These are phyloP conservation scores for Amblyornis subalaris DNA, from an alignment of 2,113 vertebrate species.

Conservation along the genomic window DNA sequence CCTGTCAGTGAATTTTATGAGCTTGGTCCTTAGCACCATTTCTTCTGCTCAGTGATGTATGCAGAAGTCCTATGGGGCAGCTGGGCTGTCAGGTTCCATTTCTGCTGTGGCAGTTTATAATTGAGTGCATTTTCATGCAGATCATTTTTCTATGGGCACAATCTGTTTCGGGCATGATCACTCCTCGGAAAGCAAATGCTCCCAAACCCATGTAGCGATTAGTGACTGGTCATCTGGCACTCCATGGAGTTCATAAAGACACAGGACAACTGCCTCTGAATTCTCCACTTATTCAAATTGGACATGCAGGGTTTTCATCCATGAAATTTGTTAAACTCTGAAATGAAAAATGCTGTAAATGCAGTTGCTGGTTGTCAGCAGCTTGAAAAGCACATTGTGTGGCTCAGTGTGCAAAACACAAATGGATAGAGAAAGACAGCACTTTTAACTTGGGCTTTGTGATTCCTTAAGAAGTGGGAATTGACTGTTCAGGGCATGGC, in stretches of 20 bases:
- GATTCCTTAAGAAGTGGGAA: neutral
- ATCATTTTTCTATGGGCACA: slow-evolving; percentile 30
- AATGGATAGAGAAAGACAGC: neutral
- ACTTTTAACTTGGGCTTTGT: neutral
- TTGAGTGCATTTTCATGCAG: slow-evolving; percentile 46
- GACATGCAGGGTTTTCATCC: neutral
- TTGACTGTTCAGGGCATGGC: neutral
- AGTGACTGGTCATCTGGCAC: slow-evolving; percentile 19
- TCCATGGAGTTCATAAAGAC: neutral
- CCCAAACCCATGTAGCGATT: neutral
- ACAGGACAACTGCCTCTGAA: neutral
- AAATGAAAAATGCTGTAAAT: neutral
- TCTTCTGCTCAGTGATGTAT: neutral
- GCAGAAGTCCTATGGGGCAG: neutral
- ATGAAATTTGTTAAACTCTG: neutral
- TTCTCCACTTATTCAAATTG: neutral
- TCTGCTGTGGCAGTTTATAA: slow-evolving; percentile 31
- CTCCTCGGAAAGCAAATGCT: slow-evolving; percentile 28
- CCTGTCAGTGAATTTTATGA: neutral
- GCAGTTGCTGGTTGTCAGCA: neutral
- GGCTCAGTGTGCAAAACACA: neutral
- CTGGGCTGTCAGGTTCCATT: slow-evolving; percentile 15
- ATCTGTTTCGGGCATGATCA: slow-evolving; percentile 27
- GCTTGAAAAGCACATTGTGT: neutral
- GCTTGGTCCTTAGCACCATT: neutral